Base-by-base conservation (phyloP, 2,113 vertebrate genomes). In the Cheilinus undulatus region DNA sequence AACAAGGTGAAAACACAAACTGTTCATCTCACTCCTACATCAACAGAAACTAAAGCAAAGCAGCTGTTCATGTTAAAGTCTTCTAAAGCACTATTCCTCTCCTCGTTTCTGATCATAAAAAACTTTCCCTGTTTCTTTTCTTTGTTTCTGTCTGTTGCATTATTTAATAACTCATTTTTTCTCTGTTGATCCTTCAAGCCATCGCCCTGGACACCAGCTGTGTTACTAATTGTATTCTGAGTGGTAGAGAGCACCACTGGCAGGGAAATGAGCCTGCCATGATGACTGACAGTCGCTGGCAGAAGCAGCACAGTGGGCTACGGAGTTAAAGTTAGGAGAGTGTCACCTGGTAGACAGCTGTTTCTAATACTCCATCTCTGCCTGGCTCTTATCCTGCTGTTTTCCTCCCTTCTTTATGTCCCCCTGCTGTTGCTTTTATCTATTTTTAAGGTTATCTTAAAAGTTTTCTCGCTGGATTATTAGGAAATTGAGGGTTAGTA, bases 1-100 rank as follows among this genome's bases (percentile, higher is more conserved):
- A 97, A 84, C 97, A 98, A 97, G 97, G 98, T 99, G 85, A 77
- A 51, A 64, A 61, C 61, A 32, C 73, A 68, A 73, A 53, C 53
- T 53, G 27, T 32, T 62, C 48, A 0, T 12, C 54, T 76, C 38
- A 57, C 59, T 23, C 58, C 10, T 13, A 54, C 28, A 38, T 15
- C n/a, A 46, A 73, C 27, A 57, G 20, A 54, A 32, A 51, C 38
- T 12, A 15, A 19, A 63, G 36, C 15, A 15, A 19, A 63, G 36
- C 52, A 12, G 15, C 64, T 30, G 12, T 73, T 71, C 57, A 12
- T 20, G 0, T 19, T 49, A 26, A 57, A 71, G 45, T n/a, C 3
- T 34, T 27, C 24, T 8, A 12, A 43, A 71, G 45, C 8, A 1
- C 4, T 36, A 4, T 24, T 3, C 11, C 3, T 59, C 66, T 4